Evolutionary conservation across 2,888 invertebrate species (phyloP).

Genomic region (Calameuta idolon): DNA sequence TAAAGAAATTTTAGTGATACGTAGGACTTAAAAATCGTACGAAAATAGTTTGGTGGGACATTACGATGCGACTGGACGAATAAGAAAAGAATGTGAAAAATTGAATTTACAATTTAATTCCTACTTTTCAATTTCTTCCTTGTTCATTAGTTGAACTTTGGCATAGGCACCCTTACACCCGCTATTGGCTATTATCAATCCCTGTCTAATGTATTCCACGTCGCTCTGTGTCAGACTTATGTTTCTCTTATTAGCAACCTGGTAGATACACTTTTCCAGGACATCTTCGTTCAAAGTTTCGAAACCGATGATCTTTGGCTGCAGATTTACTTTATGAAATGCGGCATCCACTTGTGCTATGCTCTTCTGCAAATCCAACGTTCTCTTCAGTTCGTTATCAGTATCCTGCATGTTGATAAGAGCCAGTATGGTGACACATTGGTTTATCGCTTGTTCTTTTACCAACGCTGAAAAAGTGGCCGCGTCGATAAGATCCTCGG

Average conservation of each 20-base stretch:
- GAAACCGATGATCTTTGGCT: slow-evolving; percentile 42
- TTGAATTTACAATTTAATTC: neutral
- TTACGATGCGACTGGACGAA: neutral
- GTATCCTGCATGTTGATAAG: slow-evolving; percentile 52
- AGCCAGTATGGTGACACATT: slow-evolving; percentile 46
- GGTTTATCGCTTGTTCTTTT: slow-evolving; percentile 25
- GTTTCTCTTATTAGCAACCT: slow-evolving; percentile 41
- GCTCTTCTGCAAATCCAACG: slow-evolving; percentile 38
- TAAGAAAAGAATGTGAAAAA: neutral
- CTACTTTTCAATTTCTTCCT: neutral
- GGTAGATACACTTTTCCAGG: slow-evolving; percentile 50
- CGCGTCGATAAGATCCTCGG: slow-evolving; percentile 39
- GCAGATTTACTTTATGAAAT: slow-evolving; percentile 31
- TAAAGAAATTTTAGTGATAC: neutral
- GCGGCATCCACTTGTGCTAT: slow-evolving; percentile 28
- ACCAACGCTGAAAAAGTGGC: slow-evolving; percentile 36
- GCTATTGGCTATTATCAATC: slow-evolving; percentile 40
- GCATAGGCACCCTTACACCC: slow-evolving; percentile 61
- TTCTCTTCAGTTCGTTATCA: slow-evolving; percentile 30
- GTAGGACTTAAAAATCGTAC: neutral
- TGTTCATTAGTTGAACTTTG: slow-evolving; percentile 48
- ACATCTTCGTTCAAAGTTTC: slow-evolving; percentile 38
- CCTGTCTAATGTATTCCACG: slow-evolving; percentile 39
- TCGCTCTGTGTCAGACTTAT: slow-evolving; percentile 39
- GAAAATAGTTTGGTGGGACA: neutral